Percentiles rank a stretch among this genome's conserved stretches.
Conservation (phyloP, 2,113 vertebrate species). For the Eclectus roratus region DNA sequence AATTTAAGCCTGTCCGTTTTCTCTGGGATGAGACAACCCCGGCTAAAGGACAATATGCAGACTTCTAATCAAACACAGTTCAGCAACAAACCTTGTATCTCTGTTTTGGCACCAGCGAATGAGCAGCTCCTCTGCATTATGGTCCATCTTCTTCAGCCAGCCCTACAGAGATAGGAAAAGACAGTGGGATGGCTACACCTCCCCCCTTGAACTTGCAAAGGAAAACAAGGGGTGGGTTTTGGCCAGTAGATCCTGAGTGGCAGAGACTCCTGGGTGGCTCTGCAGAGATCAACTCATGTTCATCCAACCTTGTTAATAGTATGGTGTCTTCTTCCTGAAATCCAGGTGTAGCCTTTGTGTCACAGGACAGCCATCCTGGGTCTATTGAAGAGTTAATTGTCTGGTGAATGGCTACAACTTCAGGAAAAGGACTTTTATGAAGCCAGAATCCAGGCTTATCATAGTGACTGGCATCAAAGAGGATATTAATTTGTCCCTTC, state of each 20-base stretch:
- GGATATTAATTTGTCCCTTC: not conserved
- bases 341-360: accelerated
- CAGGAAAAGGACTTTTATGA: not conserved
- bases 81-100: not conserved
- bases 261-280: not conserved
- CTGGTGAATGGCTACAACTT: not conserved
- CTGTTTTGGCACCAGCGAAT: not conserved
- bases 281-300: not conserved
- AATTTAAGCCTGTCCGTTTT: not conserved
- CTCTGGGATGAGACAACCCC: not conserved
- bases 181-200: not conserved
- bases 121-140: not conserved
- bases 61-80: not conserved
- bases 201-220: not conserved
- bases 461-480: not conserved
- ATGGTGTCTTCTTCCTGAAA: not conserved
- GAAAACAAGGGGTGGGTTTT: not conserved
- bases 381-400: not conserved
- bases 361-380: not conserved
- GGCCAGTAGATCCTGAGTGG: not conserved
- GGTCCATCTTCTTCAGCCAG: not conserved
- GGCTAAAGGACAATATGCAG: not conserved
- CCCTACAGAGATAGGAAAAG: not conserved
- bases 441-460: not conserved
- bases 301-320: not conserved